phyloP scores from a whole-genome alignment of 1,140 invertebrate species.

The Psilanteris sp. region DNA sequence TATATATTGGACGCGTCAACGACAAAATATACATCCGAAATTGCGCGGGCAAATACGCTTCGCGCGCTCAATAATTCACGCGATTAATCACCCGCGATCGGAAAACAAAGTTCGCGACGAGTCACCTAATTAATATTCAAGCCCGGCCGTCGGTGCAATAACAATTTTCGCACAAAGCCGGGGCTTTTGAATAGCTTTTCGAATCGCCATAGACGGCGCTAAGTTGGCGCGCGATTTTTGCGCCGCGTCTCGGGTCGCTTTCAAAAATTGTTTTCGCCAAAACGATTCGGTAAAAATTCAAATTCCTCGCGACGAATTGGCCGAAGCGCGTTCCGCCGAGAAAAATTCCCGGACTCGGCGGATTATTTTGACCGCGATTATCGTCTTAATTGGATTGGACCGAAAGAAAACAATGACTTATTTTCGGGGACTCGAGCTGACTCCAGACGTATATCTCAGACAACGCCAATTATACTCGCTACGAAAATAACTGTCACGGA shows the following conservation, averaged over 20 bases:
- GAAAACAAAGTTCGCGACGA: slow-evolving; percentile 14
- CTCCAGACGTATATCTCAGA: slow-evolving; percentile 13
- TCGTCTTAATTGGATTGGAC: slow-evolving; percentile 40
- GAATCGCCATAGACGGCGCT: slow-evolving; percentile 11
- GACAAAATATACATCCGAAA: slow-evolving; percentile 23
- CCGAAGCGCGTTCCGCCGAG: background rate
- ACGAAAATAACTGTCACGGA: slow-evolving; percentile 32
- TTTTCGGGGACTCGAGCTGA: slow-evolving; percentile 23
- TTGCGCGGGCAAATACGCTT: slow-evolving; percentile 8
- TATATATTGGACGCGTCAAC: slow-evolving; percentile 9
- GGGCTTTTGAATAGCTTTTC: slow-evolving; percentile 9
- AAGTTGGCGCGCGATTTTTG: slow-evolving; percentile 37
- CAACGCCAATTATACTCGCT: slow-evolving; percentile 7
- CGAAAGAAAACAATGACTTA: slow-evolving; percentile 26
- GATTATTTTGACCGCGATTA: slow-evolving; percentile 27
- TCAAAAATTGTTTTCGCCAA: background rate
- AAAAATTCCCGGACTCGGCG: no score
- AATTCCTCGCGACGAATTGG: background rate
- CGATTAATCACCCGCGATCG: slow-evolving; percentile 24
- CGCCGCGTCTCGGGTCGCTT: slow-evolving; percentile 15
- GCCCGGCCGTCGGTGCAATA: slow-evolving; percentile 1
- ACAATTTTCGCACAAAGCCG: slow-evolving; percentile 8
- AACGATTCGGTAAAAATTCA: background rate
- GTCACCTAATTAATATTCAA: slow-evolving; percentile 32
- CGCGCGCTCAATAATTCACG: slow-evolving; percentile 27